Conservation (phyloP, 2,113 vertebrate genomes). For the Erythrocercus mccallii region DNA sequence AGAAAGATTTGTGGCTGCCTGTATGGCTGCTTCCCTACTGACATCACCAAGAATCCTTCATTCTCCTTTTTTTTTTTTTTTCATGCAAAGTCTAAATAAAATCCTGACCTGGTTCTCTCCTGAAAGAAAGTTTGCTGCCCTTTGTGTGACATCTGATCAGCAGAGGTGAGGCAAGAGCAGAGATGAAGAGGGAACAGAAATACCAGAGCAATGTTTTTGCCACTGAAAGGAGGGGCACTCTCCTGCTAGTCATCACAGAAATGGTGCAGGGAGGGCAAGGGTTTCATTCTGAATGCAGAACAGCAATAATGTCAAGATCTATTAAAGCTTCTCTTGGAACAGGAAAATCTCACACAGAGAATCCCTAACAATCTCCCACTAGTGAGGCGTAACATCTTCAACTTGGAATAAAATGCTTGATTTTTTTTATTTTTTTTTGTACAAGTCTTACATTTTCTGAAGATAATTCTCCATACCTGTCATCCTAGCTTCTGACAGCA, state of each 20-base stretch:
- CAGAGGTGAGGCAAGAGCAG: neutral
- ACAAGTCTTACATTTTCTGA: neutral
- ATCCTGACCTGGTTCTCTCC: neutral
- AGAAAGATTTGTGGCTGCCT: neutral
- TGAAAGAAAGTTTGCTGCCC: neutral
- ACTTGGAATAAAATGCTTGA: neutral
- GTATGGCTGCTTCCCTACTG: neutral
- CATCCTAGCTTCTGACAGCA: neutral
- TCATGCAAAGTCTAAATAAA: neutral
- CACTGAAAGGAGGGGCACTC: neutral
- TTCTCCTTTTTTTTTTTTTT: neutral
- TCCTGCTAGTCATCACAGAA: neutral
- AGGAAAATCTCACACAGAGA: neutral
- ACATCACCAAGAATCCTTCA: neutral
- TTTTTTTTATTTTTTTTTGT: constrained; percentile 7
- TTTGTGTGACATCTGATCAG: neutral
- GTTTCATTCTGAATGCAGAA: neutral
- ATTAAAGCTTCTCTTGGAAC: neutral
- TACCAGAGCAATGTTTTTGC: neutral
- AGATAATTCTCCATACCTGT: constrained; percentile 12
- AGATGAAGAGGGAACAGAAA: neutral
- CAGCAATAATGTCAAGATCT: neutral
- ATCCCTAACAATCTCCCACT: neutral
- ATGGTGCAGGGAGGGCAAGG: neutral
- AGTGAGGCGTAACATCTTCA: neutral